Base-by-base conservation (phyloP, 30 jellyfish, hydroid and myxozoan species). In the Chrysaora quinquecirrha region DNA sequence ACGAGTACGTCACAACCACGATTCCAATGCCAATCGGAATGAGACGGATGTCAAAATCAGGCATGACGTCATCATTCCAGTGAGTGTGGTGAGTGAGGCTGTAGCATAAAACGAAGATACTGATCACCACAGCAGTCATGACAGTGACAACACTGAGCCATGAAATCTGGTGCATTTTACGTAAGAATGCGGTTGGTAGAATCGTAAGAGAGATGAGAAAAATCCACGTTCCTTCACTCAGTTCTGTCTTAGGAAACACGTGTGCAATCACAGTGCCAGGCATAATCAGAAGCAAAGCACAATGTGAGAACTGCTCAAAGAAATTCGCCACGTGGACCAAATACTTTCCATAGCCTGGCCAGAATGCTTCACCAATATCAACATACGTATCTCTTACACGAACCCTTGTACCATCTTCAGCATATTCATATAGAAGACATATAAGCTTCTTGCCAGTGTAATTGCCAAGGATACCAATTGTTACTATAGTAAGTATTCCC, bases 191-290 rank as follows among this genome's bases (percentile, higher is more conserved):
- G 11, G 96, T 79, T 19, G 98, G 98, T 68, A 91, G 73, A 29
- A 91, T 81, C 52, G 88, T 19, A 0, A 91, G 82, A n/a, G 98
- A 91, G 56, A 91, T 24, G 19, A 91, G 64, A 73, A 91, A 85
- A 0, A 91, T 91, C 98, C 98, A 91, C 68, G 98, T 80, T 0
- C 96, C 74, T 65, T 91, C 98, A 32, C 73, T 76, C 98, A 91
- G 32, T 29, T 86, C 95, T 18, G 96, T 76, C 50, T 73, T 78
- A 1, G 98, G 98, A 38, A 91, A 91, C 18, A 96, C 88, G 70
- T 85, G 96, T 1, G 98, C 98, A 48, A 91, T 85, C 3, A 91
- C 96, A 0, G 98, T 91, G 0, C 98, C 98, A 1, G 98, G 98
- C 98, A 91, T 91, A 31, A 91, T 91, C 60, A 91, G 88, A 64